Base-by-base conservation (phyloP, 2,797 vertebrate genomes). In the Schizothorax lantsangensis region DNA sequence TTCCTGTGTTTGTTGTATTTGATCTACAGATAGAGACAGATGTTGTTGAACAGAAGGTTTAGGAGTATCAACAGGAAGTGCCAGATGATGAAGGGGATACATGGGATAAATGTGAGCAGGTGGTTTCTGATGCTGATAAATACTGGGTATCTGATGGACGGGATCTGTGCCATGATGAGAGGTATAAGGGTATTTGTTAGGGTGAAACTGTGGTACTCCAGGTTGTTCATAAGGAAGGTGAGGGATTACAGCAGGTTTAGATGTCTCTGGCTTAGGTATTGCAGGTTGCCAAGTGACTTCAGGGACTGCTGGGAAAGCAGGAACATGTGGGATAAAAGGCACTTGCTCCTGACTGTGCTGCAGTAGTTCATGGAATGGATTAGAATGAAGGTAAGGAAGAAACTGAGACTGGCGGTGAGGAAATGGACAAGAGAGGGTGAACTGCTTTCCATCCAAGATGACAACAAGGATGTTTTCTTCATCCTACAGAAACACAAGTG, bases 381-480 rank as follows among this genome's bases (percentile, higher is more conserved):
- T 66, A 82, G 77, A 68, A 2, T 5, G 26, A 80, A 84, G 66
- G 47, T 30, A 81, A 49, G 57, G 84, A 64, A 40, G 68, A 83
- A 52, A 83, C 79, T 38, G 68, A 11, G n/a, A 69, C 26, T 72
- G 40, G 59, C 21, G 52, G 84, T 62, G 49, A 83, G 2, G 47
- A 84, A 68, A 68, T 64, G 92, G 91, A 88, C 95, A 96, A 49
- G 93, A 92, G 14, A 92, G 81, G 15, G 43, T 66, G 57, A 87
- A 88, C 68, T 89, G 86, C 33, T 77, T 88, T 68, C 83, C 74
- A 78, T 87, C 84, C 62, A 87, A 75, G 38, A 90, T 78, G 30
- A 91, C 0, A 1, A 74, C 4, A 23, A 92, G 66, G 21, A 54
- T 36, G 17, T 62, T 49, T 40, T 85, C 26, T 11, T 77, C 81